Evolutionary conservation across 1,140 invertebrate genomes (phyloP), one percentile per base, ranked within the genome.

Genomic region (Drosophila parabipectinata): DNA sequence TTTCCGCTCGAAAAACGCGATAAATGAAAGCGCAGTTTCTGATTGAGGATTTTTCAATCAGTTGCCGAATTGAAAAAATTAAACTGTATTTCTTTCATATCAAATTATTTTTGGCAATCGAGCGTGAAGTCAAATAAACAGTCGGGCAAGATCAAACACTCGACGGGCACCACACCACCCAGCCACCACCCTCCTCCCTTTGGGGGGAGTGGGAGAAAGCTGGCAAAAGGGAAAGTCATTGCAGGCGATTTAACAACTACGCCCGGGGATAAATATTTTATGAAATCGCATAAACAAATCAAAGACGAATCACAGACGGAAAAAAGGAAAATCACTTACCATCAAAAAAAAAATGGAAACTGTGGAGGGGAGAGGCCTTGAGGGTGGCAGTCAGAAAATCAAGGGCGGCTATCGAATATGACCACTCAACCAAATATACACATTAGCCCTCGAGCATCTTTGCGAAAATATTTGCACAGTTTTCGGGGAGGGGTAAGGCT

Each of bases 211-310:
- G 37, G 6, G 14, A 9, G 0, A 37, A 37, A 37, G 14, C 57
- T 67, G 69, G 44, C 67, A 85, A 83, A 88, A 84, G 80, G 85
- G 69, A 79, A 80, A 90, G 66, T 80, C 84, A 89, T 89, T 84
- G 84, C 84, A 89, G 56, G 74, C 85, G 84, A 88, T 88, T 88
- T 88, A 88, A 88, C 83, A 88, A 89, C 84, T 79, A 77, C 77
- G 83, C 79, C 78, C 34, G 76, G 72, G 83, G 83, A 89, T 88
- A 88, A 88, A 88, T 88, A 88, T 88, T 88, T 88, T 88, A 88
- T 88, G 83, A 88, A 88, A 88, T 83, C 83, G 84, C 83, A 88
- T 88, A 88, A 88, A 88, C 83, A 88, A 88, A 88, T 88, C 83
- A 88, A 88, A 88, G 83, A 82, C 76, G 83, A 89, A 83, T 89